Base-by-base conservation (phyloP, 1,140 invertebrate species). In the Anoplolepis gracilipes region DNA sequence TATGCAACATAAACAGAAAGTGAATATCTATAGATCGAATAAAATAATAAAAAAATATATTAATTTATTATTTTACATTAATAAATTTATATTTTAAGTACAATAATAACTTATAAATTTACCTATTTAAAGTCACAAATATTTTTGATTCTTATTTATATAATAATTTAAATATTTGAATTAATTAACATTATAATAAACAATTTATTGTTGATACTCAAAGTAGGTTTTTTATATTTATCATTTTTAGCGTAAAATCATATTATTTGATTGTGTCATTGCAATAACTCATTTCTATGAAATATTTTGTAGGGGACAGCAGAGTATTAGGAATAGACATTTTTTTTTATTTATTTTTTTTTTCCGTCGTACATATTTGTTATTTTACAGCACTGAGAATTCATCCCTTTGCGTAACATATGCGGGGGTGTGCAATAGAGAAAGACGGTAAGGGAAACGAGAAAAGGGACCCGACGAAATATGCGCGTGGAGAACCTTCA, bases 381-480 rank as follows among this genome's bases (percentile, higher is more conserved):
- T 33, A 64, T 33, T 70, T 59, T 6, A 72, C 49, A 22, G 19
- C 42, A 33, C 30, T 36, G 36, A 30, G 7, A 59, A 42, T 28
- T 82, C 13, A 42, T 72, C 30, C 28, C 67, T 64, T 84, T 7
- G 64, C 84, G 70, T 49, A n/a, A 77, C 19, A n/a, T 81, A 86
- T 78, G 72, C 49, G 79, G 42, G 59, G 70, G 30, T 25, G 36
- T 22, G 19, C 61, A 61, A 61, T 76, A 69, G 72, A 67, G 69
- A 69, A 49, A 33, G 55, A 55, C 57, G 42, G 81, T 72, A 85
- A 36, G 65, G 75, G 88, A 90, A 76, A 49, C n/a, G 62, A 73
- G 76, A 87, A 91, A 69, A 57, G 55, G 70, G 88, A 89, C 61
- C 53, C 70, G 25, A 64, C 78, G 85, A 78, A 73, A 57, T 70